Evolutionary conservation across 2,888 invertebrate genomes (phyloP).

Genomic region (Pycnomerus fuliginosus): DNA sequence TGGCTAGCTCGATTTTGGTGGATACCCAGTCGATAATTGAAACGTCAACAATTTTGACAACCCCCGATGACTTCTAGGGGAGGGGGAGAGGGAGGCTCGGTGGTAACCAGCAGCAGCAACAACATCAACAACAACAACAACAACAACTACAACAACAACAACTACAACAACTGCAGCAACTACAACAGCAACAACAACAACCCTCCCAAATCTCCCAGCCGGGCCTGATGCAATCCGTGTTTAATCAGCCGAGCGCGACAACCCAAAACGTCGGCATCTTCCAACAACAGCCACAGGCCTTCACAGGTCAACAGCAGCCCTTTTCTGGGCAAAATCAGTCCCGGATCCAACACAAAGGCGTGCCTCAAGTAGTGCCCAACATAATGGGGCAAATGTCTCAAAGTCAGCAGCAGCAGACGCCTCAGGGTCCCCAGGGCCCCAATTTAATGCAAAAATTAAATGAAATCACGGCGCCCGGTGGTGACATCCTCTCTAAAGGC

Average conservation of each 20-base stretch:
- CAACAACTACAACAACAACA: conserved; percentile 39
- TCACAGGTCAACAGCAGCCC: conserved; percentile 33
- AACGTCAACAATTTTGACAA: too few relatives aligned
- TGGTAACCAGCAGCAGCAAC: conserved; percentile 51
- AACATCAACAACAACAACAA: conserved; percentile 39
- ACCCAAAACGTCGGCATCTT: conserved; percentile 36
- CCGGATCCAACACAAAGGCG: conserved; percentile 54
- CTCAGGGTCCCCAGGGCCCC: conserved; percentile 56
- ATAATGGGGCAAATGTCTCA: conserved; percentile 45
- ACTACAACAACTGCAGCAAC: conserved; percentile 30
- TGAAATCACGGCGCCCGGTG: conserved; percentile 86
- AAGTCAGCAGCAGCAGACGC: conserved; percentile 49
- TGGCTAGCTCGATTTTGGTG: too few relatives aligned
- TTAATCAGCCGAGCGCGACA: too few relatives aligned
- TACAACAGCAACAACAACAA: conserved; percentile 35
- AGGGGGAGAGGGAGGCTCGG: conserved; percentile 62
- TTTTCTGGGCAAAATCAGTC: conserved; percentile 32
- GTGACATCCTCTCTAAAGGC: conserved; percentile 88
- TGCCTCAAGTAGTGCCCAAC: conserved; percentile 56
- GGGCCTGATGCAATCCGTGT: too few relatives aligned
- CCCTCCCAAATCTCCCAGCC: too few relatives aligned
- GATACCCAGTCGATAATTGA: too few relatives aligned
- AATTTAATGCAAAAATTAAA: conserved; percentile 88
- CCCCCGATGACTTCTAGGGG: conserved; percentile 59
- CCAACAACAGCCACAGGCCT: conserved; percentile 40